Evolutionary conservation across 2,797 vertebrate species (phyloP).

Genomic region (Caiman crocodilus): DNA sequence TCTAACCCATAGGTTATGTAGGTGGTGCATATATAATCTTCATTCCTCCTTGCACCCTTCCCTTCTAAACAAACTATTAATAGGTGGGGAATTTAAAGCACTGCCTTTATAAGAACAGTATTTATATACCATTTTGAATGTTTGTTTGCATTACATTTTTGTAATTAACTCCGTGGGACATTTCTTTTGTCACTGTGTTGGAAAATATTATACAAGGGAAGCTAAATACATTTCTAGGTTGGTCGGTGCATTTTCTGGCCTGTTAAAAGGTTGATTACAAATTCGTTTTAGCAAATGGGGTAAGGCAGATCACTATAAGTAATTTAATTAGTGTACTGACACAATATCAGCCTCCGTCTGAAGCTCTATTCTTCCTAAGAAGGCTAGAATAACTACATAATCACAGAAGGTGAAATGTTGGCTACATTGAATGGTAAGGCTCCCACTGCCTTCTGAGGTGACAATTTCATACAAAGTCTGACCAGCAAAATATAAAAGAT

Average conservation of each 20-base stretch:
- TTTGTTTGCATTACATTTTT: slow-evolving; percentile 55
- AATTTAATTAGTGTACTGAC: slow-evolving; percentile 10
- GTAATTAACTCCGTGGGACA: slow-evolving; percentile 34
- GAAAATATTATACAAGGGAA: slow-evolving; percentile 52
- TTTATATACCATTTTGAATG: slow-evolving; percentile 37
- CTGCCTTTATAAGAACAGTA: slow-evolving; percentile 9
- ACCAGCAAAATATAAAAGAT: background rate
- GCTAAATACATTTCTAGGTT: slow-evolving; percentile 7
- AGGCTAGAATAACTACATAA: background rate
- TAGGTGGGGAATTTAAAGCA: background rate
- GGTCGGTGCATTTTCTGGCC: slow-evolving; percentile 21
- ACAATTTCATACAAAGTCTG: background rate
- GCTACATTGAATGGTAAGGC: background rate
- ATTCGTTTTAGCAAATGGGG: background rate
- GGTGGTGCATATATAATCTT: slow-evolving; percentile 13
- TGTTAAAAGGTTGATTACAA: slow-evolving; percentile 22
- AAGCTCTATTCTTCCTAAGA: background rate
- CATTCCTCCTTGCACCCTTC: slow-evolving; percentile 43
- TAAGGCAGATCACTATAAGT: background rate
- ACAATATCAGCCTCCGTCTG: background rate
- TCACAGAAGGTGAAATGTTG: background rate
- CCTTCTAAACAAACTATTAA: slow-evolving; percentile 39
- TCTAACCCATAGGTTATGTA: slow-evolving; percentile 35
- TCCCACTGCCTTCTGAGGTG: background rate
- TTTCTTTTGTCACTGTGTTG: slow-evolving; percentile 36